Evolutionary conservation across 2,113 vertebrate species (phyloP).

Genomic region (Burhinus oedicnemus): DNA sequence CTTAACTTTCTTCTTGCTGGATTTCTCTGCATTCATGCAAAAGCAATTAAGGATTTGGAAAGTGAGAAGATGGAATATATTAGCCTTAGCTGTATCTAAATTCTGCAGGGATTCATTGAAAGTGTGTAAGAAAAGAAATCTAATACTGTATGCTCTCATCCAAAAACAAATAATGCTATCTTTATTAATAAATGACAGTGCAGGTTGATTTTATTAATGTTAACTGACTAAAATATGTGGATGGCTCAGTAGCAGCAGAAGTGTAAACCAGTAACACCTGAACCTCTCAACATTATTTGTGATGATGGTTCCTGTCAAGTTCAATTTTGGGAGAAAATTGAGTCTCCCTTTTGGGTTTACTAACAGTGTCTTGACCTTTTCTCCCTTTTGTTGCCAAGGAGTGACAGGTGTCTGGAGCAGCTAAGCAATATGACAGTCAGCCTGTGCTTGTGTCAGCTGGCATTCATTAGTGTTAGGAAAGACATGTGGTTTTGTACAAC

Average conservation of each 20-base stretch:
- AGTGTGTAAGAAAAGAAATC: neutral
- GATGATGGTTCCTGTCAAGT: slow-evolving; percentile 25
- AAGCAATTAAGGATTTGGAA: slow-evolving; percentile 39
- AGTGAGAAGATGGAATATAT: neutral
- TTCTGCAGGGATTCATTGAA: neutral
- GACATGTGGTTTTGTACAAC: neutral
- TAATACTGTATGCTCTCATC: neutral
- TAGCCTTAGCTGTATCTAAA: neutral
- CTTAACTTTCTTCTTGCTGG: neutral
- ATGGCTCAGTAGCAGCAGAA: neutral
- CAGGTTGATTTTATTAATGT: neutral
- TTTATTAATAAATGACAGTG: neutral
- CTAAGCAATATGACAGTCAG: neutral
- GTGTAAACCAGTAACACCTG: neutral
- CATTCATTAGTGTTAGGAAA: neutral
- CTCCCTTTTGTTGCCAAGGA: neutral
- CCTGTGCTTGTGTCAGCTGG: neutral
- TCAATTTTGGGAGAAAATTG: neutral
- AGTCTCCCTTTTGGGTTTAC: neutral
- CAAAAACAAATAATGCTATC: neutral
- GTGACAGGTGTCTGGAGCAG: slow-evolving; percentile 24
- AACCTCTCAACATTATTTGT: neutral
- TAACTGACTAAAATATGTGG: neutral
- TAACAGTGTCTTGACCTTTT: neutral
- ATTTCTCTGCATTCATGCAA: neutral